phyloP scores from a whole-genome alignment of 2,888 invertebrate genomes.

The Clistopyga incitator region DNA sequence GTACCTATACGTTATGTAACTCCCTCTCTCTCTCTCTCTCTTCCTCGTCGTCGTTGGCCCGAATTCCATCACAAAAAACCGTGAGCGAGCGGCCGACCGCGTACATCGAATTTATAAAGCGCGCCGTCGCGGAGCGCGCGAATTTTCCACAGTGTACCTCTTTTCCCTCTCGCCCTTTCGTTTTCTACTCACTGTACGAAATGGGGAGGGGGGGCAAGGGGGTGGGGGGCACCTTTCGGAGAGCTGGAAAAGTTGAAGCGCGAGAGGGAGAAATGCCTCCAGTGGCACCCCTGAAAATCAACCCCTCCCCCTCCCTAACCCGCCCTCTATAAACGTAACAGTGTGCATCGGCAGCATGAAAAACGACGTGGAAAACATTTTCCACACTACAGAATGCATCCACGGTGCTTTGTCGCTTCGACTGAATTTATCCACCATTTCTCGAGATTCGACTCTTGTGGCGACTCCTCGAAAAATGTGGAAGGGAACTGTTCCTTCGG shows the following conservation, averaged over 20 bases:
- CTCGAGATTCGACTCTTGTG: constrained; percentile 26
- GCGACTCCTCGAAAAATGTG: constrained; percentile 8
- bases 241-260: constrained; percentile 8
- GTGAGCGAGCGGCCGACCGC: constrained; percentile 60
- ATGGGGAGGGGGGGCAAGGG: constrained; percentile 10
- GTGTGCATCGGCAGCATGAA: constrained; percentile 18
- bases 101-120: constrained; percentile 77
- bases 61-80: constrained; percentile 74
- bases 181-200: constrained; percentile 32
- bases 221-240: constrained; percentile 13
- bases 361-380: constrained; percentile 63
- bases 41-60: constrained; percentile 37
- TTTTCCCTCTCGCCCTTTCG: constrained; percentile 37
- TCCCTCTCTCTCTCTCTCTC: neutral
- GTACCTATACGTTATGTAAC: constrained; percentile 11
- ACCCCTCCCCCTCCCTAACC: constrained; percentile 26
- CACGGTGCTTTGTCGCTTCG: constrained; percentile 39
- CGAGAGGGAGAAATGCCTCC: constrained; percentile 20
- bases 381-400: constrained; percentile 37
- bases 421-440: constrained; percentile 61
- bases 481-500: neutral
- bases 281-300: constrained; percentile 40
- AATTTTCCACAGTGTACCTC: constrained; percentile 65
- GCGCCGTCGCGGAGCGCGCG: constrained; percentile 68
- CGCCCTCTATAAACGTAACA: neutral